Conservation (phyloP, 2,888 invertebrate species). For the Deilephila porcellus region DNA sequence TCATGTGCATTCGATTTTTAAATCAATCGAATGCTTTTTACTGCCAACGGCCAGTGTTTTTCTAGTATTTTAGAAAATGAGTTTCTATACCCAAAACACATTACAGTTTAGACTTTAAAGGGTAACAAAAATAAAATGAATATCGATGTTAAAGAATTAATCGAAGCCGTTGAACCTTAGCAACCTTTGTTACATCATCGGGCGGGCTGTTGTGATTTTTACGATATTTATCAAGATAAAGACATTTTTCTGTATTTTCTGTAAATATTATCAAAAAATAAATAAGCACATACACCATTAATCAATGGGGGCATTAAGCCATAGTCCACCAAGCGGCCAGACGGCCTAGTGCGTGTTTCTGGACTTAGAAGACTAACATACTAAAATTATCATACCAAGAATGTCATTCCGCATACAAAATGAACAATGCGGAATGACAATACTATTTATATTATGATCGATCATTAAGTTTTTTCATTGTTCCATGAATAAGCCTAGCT, state of each 20-base stretch:
- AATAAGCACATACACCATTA: no score
- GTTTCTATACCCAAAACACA: not conserved
- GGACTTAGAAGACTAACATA: no score
- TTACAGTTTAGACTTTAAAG: not conserved
- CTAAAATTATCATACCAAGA: no score
- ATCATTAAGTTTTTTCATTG: constrained; percentile 4
- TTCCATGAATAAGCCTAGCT: not conserved
- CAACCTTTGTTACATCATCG: not conserved
- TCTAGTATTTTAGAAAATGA: not conserved
- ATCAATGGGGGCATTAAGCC: no score
- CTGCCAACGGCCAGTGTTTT: not conserved
- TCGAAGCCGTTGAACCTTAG: not conserved
- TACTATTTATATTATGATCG: not conserved
- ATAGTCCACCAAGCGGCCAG: no score
- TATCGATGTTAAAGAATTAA: not conserved
- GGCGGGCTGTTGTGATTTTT: not conserved
- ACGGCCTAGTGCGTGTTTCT: no score
- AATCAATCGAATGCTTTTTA: not conserved
- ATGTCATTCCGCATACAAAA: not conserved
- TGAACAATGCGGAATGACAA: constrained; percentile 9
- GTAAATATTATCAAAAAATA: no score
- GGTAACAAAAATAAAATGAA: not conserved
- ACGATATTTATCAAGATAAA: no score
- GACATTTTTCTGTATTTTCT: no score
- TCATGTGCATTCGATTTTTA: not conserved